phyloP scores from a whole-genome alignment of 2,888 invertebrate species.

The Eulithis testata region DNA sequence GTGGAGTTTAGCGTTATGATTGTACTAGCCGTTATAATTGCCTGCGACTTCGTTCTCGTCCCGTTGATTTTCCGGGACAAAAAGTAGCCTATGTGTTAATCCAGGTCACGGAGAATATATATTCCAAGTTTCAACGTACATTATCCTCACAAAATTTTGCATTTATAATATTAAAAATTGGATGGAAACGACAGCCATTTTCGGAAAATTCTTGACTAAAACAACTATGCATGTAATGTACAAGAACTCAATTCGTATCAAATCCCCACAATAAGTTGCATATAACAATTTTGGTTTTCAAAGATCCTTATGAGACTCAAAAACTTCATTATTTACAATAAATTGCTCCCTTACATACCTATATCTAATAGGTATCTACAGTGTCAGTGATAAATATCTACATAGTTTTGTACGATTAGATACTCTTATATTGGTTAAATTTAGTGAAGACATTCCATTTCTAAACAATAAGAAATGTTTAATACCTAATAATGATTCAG shows the following conservation, averaged over 20 bases:
- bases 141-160: too few relatives aligned
- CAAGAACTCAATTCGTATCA: slow-evolving; percentile 53
- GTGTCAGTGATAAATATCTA: slow-evolving; percentile 37
- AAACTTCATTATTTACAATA: slow-evolving; percentile 61
- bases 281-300: slow-evolving; percentile 7
- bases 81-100: too few relatives aligned
- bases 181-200: too few relatives aligned
- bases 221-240: background rate
- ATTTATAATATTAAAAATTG: too few relatives aligned
- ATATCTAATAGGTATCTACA: slow-evolving; percentile 62
- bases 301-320: slow-evolving; percentile 49
- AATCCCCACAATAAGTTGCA: slow-evolving; percentile 45
- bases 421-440: too few relatives aligned
- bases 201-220: background rate
- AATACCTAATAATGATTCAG: slow-evolving; percentile 4
- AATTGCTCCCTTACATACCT: slow-evolving; percentile 77
- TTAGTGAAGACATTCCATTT: background rate
- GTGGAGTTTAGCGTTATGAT: too few relatives aligned
- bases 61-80: too few relatives aligned
- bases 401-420: background rate
- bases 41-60: too few relatives aligned
- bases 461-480: slow-evolving; percentile 1
- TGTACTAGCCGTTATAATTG: too few relatives aligned
- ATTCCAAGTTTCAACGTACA: too few relatives aligned
- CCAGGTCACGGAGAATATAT: too few relatives aligned